Percentiles rank a stretch among this genome's conserved stretches.
Evolutionary conservation across 1,140 invertebrate genomes (phyloP).

Genomic region (Carposina sasakii): DNA sequence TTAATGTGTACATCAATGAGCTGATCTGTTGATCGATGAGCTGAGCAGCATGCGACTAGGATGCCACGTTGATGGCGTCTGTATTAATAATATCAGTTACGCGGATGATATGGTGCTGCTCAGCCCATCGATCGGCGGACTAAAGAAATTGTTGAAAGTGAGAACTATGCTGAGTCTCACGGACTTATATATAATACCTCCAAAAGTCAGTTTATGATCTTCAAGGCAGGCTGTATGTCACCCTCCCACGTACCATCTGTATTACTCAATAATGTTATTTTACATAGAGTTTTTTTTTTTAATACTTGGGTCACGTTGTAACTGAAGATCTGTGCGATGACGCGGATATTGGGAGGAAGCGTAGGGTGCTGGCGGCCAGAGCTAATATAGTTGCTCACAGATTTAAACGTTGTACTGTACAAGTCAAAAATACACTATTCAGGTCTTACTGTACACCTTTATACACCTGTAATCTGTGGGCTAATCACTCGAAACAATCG

Average conservation of each 20-base stretch:
- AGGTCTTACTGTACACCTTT: background rate
- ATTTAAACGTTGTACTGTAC: background rate
- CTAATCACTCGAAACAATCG: background rate
- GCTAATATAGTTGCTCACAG: conserved; percentile 4
- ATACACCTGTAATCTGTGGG: background rate
- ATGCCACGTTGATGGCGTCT: conserved; percentile 1
- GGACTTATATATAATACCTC: background rate
- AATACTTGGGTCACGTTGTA: conserved; percentile 3
- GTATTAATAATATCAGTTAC: conserved; percentile 4
- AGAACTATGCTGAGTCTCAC: background rate
- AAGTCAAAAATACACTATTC: background rate
- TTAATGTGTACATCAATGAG: background rate
- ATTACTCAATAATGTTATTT: background rate
- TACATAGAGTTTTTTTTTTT: background rate
- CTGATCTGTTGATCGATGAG: background rate
- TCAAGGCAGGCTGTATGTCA: background rate
- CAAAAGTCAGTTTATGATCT: conserved; percentile 1
- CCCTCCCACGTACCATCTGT: background rate
- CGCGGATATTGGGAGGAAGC: background rate
- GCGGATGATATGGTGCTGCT: conserved; percentile 5
- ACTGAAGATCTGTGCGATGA: background rate
- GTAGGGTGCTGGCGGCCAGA: background rate
- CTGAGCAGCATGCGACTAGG: background rate
- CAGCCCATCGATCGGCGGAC: background rate
- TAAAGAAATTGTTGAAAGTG: background rate